phyloP scores from a whole-genome alignment of 92 coral and sea anemone genomes.

The Nematostella vectensis region DNA sequence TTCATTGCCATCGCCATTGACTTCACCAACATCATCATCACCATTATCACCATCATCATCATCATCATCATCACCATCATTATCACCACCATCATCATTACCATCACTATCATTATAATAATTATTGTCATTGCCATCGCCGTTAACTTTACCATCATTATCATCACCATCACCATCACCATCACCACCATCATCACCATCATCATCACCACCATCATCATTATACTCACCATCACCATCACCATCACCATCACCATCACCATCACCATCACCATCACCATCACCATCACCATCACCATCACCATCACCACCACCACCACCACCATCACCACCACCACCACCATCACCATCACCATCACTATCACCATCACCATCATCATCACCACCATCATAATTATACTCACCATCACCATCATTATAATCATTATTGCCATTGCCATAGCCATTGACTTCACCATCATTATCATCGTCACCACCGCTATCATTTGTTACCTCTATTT shows the following conservation, averaged over 20 bases:
- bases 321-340: no score
- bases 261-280: constrained; percentile 1
- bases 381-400: no score
- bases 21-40: no score
- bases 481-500: constrained; percentile 93
- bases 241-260: background rate
- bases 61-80: constrained; percentile 9
- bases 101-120: background rate
- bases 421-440: no score
- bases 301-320: constrained; percentile 1
- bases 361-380: no score
- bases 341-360: background rate
- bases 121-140: background rate
- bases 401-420: no score
- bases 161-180: background rate
- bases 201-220: no score
- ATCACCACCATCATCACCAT: background rate
- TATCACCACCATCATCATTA: background rate
- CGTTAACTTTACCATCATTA: background rate
- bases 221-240: no score
- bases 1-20: background rate
- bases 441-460: no score
- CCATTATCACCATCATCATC: background rate
- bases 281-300: background rate
- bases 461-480: no score